These are phyloP conservation scores for Busseola fusca DNA, from an alignment of 2,888 invertebrate genomes.

Conservation along the genomic window DNA sequence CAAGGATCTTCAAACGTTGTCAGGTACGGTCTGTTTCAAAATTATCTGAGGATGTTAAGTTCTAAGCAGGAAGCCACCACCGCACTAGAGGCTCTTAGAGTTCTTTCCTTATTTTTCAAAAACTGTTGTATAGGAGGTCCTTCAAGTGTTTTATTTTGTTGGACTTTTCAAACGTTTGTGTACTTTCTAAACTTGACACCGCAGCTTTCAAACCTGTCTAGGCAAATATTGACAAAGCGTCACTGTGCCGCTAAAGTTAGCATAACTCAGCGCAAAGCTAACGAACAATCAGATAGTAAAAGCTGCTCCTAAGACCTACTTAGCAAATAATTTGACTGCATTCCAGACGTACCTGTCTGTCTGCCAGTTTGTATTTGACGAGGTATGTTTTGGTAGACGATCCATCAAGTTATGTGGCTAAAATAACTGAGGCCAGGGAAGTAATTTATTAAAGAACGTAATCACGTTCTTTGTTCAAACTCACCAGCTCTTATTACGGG, in stretches of 20 bases:
- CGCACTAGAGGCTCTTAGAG: neutral
- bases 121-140: neutral
- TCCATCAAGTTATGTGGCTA: neutral
- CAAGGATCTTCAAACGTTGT: neutral
- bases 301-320: slow-evolving; percentile 26
- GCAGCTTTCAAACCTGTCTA: slow-evolving; percentile 36
- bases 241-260: slow-evolving; percentile 30
- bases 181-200: neutral
- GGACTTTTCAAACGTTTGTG: neutral
- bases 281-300: slow-evolving; percentile 49
- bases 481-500: neutral
- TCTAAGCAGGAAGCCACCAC: neutral
- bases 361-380: neutral
- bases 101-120: neutral
- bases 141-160: neutral
- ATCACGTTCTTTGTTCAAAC: too few relatives aligned
- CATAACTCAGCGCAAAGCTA: slow-evolving; percentile 39
- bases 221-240: slow-evolving; percentile 46
- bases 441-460: neutral
- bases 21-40: neutral
- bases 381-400: slow-evolving; percentile 4
- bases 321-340: slow-evolving; percentile 29
- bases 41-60: neutral
- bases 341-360: slow-evolving; percentile 4
- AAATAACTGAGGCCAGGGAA: neutral